These are phyloP conservation scores for Idaea straminata DNA, from an alignment of 2,888 invertebrate species.

Conservation along the genomic window DNA sequence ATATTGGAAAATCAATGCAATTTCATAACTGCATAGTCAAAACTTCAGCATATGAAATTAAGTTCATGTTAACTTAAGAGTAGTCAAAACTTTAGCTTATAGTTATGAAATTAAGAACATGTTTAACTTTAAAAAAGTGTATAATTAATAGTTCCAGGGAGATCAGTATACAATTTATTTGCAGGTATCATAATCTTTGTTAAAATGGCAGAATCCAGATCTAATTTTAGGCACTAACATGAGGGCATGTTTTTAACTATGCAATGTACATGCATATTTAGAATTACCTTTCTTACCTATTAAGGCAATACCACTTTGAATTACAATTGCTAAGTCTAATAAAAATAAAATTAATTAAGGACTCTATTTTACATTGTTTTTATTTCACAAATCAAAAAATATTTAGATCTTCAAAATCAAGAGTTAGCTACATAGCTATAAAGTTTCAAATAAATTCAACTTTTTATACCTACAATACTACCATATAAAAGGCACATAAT, in stretches of 20 bases:
- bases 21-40: neutral
- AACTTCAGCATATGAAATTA: neutral
- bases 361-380: neutral
- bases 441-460: neutral
- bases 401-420: neutral
- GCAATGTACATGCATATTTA: neutral
- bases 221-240: conserved; percentile 10
- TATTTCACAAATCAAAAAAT: neutral
- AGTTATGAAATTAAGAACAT: conserved; percentile 31
- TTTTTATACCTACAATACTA: neutral
- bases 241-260: neutral
- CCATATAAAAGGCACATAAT: conserved; percentile 17
- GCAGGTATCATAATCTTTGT: conserved; percentile 27
- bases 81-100: too few relatives aligned
- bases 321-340: neutral
- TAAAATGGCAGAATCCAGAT: conserved; percentile 23
- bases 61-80: too few relatives aligned
- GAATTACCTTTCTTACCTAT: conserved; percentile 7
- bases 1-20: neutral
- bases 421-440: neutral
- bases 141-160: conserved; percentile 50
- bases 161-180: conserved; percentile 44
- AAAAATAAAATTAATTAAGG: neutral
- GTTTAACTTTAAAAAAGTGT: conserved; percentile 45
- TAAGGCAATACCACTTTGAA: conserved; percentile 15